Evolutionary conservation across 2,113 vertebrate genomes (phyloP).

Genomic region (Maccullochella peelii): DNA sequence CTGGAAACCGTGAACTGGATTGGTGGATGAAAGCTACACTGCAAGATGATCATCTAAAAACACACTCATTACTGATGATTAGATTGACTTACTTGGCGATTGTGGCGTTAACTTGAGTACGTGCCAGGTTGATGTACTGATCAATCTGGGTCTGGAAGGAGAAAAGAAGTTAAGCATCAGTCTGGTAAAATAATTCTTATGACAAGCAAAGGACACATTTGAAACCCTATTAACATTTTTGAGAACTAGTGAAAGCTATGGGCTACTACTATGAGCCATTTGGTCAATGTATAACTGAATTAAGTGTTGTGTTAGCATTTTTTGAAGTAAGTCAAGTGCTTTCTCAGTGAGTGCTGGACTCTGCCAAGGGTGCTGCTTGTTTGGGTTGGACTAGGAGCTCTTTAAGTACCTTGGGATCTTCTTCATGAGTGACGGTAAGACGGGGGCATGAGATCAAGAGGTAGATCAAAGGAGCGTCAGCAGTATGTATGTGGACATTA

Average conservation of each 20-base stretch:
- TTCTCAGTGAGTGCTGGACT: not conserved
- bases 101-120: conserved; percentile 87
- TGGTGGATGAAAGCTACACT: not conserved
- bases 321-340: not conserved
- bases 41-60: not conserved
- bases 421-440: not conserved
- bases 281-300: not conserved
- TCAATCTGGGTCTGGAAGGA: conserved; percentile 90
- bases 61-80: not conserved
- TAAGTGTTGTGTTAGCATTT: not conserved
- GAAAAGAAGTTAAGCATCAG: not conserved
- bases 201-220: not conserved
- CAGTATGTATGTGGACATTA: not conserved
- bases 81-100: conserved; percentile 87
- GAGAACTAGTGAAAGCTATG: not conserved
- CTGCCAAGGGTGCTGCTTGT: not conserved
- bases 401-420: not conserved
- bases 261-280: not conserved
- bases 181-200: not conserved
- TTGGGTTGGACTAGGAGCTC: not conserved
- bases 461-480: not conserved
- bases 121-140: conserved; percentile 87
- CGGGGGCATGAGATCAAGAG: not conserved
- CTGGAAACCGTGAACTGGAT: not conserved
- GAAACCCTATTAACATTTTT: not conserved